A percentile compares a stretch with the other conserved stretches of the same genome.
Evolutionary conservation across 2,113 vertebrate genomes (phyloP).

Genomic region (Eupsittula cactorum): DNA sequence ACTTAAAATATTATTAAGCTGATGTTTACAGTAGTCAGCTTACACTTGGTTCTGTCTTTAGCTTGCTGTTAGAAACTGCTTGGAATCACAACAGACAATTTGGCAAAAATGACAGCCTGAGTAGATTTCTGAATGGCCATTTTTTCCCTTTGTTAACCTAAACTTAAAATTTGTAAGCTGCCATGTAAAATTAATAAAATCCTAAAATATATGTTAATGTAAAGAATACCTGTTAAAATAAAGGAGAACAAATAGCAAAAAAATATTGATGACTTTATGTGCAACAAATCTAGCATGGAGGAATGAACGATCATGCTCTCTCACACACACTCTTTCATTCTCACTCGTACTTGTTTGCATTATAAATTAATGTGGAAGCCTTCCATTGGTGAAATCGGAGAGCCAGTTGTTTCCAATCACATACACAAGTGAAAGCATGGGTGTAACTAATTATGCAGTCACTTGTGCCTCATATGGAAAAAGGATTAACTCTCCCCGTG

Average conservation of each 20-base stretch:
- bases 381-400: conserved; percentile 47
- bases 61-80: not conserved
- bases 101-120: not conserved
- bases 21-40: not conserved
- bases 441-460: conserved; percentile 44
- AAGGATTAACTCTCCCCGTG: not conserved
- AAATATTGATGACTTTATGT: not conserved
- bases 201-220: not conserved
- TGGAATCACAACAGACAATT: not conserved
- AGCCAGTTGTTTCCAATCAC: conserved; percentile 37
- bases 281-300: not conserved
- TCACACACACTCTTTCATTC: not conserved
- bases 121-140: not conserved
- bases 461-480: conserved; percentile 14
- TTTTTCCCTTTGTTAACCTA: not conserved
- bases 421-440: not conserved
- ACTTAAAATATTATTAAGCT: not conserved
- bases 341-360: not conserved
- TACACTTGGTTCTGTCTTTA: not conserved
- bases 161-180: not conserved
- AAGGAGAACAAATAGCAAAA: not conserved
- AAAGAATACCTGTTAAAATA: not conserved
- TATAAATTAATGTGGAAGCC: conserved; percentile 51
- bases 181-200: not conserved
- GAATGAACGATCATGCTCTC: not conserved